These are phyloP conservation scores for Aphis gossypii DNA, from an alignment of 1,140 invertebrate genomes.

Conservation along the genomic window DNA sequence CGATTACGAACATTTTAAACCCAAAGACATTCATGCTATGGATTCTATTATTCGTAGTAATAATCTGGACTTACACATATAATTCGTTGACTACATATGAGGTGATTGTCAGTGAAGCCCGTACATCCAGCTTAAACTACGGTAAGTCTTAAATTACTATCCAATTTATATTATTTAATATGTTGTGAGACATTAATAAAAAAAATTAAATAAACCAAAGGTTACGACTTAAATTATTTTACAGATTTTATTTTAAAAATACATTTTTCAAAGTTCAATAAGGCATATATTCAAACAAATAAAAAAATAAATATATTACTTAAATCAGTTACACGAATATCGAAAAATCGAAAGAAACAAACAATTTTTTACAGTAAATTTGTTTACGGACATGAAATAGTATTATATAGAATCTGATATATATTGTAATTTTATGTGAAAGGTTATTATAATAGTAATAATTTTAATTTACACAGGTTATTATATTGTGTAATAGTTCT, in stretches of 20 bases:
- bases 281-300: too few relatives aligned
- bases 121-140: neutral
- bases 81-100: neutral
- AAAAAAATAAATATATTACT: neutral
- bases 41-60: neutral
- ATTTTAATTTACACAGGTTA: neutral
- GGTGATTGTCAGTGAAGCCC: neutral
- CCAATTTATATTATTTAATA: neutral
- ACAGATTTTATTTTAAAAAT: neutral
- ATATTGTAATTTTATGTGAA: neutral
- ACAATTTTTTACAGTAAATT: neutral
- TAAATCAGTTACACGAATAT: neutral
- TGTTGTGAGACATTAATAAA: neutral
- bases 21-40: neutral
- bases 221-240: neutral
- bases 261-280: too few relatives aligned
- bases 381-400: neutral
- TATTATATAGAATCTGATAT: neutral
- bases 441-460: neutral
- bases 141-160: neutral
- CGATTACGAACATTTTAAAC: neutral
- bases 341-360: neutral
- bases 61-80: constrained; percentile 16
- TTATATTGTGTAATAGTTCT: neutral
- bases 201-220: neutral